A percentile compares a stretch with the other conserved stretches of the same genome.
These are phyloP conservation scores for Chalcis sispes DNA, from an alignment of 2,888 invertebrate genomes.

Conservation along the genomic window DNA sequence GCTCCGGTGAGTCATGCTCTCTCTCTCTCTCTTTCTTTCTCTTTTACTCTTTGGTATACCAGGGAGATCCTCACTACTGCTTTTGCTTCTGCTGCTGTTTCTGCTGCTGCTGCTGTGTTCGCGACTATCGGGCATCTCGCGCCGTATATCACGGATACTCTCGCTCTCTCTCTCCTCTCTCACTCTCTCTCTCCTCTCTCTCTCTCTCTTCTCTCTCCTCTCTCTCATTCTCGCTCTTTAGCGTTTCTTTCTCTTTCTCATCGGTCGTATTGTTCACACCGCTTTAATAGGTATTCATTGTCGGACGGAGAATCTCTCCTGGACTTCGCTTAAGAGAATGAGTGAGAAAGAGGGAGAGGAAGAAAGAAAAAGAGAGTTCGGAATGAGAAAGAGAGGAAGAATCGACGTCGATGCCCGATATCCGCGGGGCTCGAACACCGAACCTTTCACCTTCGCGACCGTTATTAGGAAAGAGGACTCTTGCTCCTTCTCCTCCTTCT, in stretches of 20 bases:
- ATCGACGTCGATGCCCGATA: not conserved
- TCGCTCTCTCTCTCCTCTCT: constrained; percentile 1
- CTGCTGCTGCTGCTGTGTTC: constrained; percentile 28
- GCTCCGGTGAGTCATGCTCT: constrained; percentile 24
- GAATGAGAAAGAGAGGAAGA: too few species aligned
- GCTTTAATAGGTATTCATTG: constrained; percentile 74
- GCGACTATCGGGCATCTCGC: constrained; percentile 72
- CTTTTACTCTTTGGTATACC: too few species aligned
- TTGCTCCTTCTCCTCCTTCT: constrained; percentile 1
- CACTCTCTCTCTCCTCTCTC: not conserved
- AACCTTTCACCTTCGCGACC: constrained; percentile 48
- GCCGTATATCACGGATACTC: constrained; percentile 71
- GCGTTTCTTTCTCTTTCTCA: too few species aligned
- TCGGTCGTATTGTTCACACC: constrained; percentile 73
- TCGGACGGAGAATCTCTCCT: constrained; percentile 59
- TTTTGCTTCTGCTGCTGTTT: constrained; percentile 62
- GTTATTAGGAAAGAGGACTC: constrained; percentile 43
- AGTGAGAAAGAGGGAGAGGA: not conserved
- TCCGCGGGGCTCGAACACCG: constrained; percentile 6
- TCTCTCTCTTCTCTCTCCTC: not conserved
- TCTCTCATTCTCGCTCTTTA: constrained; percentile 7
- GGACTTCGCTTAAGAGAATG: too few species aligned
- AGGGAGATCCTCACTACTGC: not conserved
- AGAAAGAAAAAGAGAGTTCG: not conserved
- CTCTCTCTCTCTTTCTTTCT: too few species aligned